A percentile compares a stretch with the other conserved stretches of the same genome.
Conservation (phyloP, 1,140 invertebrate genomes). For the Drosophila bifasciata region DNA sequence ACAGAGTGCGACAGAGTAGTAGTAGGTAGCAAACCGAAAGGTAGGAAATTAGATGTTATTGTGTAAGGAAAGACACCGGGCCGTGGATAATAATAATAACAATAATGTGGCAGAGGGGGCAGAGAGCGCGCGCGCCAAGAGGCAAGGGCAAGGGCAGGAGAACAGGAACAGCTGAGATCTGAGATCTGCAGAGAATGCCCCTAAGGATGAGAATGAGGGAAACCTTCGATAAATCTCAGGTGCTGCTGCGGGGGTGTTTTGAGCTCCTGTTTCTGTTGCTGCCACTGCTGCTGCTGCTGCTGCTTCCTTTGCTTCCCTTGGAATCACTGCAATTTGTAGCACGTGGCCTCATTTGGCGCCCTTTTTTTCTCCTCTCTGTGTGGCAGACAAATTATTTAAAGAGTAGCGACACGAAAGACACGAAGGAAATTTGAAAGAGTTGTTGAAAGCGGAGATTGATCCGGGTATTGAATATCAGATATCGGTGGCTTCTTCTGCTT, state of each 20-base stretch:
- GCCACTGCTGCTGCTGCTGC: constrained; percentile 6
- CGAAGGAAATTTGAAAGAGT: constrained; percentile 30
- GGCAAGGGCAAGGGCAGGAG: too few species aligned
- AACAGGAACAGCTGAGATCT: constrained; percentile 41
- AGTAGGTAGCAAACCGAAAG: constrained; percentile 45
- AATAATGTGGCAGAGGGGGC: constrained; percentile 54
- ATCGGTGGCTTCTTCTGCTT: background rate
- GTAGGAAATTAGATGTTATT: constrained; percentile 82
- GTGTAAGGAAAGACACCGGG: constrained; percentile 79
- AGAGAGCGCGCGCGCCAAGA: constrained; percentile 53
- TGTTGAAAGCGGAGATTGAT: constrained; percentile 44
- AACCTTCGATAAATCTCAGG: constrained; percentile 60
- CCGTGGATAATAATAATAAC: constrained; percentile 81
- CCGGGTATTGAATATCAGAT: constrained; percentile 22
- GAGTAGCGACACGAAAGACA: too few species aligned
- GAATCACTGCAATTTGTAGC: constrained; percentile 58
- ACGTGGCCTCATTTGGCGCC: constrained; percentile 74
- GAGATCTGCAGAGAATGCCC: constrained; percentile 14
- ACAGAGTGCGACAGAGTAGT: constrained; percentile 48
- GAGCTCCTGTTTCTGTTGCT: constrained; percentile 38
- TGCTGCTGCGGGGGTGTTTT: constrained; percentile 76
- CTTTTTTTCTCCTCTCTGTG: constrained; percentile 38
- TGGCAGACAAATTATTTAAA: constrained; percentile 37
- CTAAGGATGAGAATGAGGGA: constrained; percentile 7
- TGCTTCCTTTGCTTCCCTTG: background rate